Percentiles rank a stretch among this genome's conserved stretches.
Conservation (phyloP, 1,140 invertebrate genomes). For the Heliconius himera region DNA sequence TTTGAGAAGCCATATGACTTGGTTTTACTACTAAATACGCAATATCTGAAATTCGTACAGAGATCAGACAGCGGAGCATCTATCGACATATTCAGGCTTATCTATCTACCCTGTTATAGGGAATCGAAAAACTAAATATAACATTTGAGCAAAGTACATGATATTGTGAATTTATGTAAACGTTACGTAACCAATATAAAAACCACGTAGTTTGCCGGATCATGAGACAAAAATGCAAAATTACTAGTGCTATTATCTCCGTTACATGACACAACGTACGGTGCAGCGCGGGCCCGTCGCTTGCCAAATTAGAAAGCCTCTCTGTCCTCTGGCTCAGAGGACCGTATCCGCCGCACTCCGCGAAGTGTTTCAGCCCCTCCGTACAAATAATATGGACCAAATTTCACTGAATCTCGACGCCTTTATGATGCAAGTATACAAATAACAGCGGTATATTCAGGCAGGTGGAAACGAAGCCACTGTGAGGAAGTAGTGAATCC, state of each 20-base stretch:
- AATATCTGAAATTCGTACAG: too few species aligned
- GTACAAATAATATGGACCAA: conserved; percentile 6
- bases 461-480: conserved; percentile 38
- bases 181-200: not conserved
- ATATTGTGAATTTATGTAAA: not conserved
- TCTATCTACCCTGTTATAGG: too few species aligned
- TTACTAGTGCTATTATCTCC: not conserved
- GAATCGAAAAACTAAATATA: too few species aligned
- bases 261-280: conserved; percentile 35
- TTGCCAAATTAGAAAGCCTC: conserved; percentile 42
- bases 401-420: conserved; percentile 3
- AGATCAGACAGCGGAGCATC: too few species aligned
- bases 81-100: too few species aligned
- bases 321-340: not conserved
- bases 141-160: not conserved
- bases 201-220: not conserved
- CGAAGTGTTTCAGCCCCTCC: not conserved
- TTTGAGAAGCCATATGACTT: too few species aligned
- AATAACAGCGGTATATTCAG: conserved; percentile 32
- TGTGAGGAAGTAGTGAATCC: conserved; percentile 27
- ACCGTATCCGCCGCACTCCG: not conserved
- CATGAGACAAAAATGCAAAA: not conserved
- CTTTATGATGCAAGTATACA: conserved; percentile 20
- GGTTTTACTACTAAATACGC: too few species aligned
- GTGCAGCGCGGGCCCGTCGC: conserved; percentile 34